Conservation (phyloP, 2,888 invertebrate species). For the Nemapogon koenigi region DNA sequence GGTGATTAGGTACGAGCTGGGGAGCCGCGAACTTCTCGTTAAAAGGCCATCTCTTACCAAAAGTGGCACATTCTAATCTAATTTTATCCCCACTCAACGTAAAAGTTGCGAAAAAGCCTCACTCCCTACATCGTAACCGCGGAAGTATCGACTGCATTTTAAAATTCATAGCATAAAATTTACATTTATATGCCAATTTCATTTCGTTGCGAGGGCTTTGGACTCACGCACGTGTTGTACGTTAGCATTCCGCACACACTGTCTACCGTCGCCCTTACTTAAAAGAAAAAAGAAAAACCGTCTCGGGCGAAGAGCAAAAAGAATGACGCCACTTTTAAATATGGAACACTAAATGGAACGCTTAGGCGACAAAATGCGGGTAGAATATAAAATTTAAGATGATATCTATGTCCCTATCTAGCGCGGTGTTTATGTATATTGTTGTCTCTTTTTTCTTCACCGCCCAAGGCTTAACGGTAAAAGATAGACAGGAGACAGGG, state of each 20-base stretch:
- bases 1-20: constrained; percentile 1
- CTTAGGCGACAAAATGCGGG: constrained; percentile 66
- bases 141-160: constrained; percentile 63
- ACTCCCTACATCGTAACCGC: constrained; percentile 36
- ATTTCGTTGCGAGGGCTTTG: constrained; percentile 55
- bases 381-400: constrained; percentile 64
- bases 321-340: constrained; percentile 58
- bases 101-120: constrained; percentile 45
- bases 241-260: constrained; percentile 58
- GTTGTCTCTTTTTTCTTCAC: constrained; percentile 40
- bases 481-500: constrained; percentile 58
- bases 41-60: constrained; percentile 43
- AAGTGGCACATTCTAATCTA: constrained; percentile 51
- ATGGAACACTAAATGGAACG: constrained; percentile 66
- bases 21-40: constrained; percentile 23
- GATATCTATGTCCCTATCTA: constrained; percentile 35
- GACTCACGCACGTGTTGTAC: constrained; percentile 47
- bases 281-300: constrained; percentile 26
- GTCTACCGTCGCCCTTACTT: constrained; percentile 32
- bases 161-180: constrained; percentile 66
- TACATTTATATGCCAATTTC: constrained; percentile 66
- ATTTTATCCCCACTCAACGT: constrained; percentile 48
- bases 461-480: constrained; percentile 62
- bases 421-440: constrained; percentile 23
- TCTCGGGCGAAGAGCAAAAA: constrained; percentile 42